Conservation (phyloP, 2,113 vertebrate genomes). For the Tringa solitaria region DNA sequence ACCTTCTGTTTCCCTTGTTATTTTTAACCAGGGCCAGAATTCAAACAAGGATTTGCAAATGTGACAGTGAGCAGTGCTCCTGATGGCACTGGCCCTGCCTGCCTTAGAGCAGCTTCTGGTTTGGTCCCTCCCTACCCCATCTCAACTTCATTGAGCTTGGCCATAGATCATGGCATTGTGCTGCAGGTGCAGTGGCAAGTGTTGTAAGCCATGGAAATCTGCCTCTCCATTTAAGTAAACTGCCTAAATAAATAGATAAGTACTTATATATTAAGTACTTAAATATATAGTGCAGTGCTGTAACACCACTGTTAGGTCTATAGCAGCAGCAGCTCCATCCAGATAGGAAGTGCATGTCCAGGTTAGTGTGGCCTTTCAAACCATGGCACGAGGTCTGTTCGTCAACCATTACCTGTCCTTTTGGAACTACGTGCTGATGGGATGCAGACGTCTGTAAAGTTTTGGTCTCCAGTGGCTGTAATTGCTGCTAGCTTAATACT, state of each 20-base stretch:
- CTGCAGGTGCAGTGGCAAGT: background rate
- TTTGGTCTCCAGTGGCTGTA: background rate
- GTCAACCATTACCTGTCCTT: background rate
- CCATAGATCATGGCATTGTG: rapidly evolving
- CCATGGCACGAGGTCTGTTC: background rate
- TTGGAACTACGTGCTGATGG: background rate
- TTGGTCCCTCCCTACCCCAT: background rate
- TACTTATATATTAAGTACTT: no score
- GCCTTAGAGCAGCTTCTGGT: background rate
- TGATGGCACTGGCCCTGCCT: background rate
- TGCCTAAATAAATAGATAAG: background rate
- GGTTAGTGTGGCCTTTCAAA: background rate
- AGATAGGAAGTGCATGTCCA: background rate
- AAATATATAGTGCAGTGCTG: rapidly evolving
- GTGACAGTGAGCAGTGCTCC: background rate
- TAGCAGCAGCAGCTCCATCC: background rate
- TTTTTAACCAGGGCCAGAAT: background rate
- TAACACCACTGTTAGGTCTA: no score
- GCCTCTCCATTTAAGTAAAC: background rate
- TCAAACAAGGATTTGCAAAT: background rate
- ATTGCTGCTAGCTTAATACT: background rate
- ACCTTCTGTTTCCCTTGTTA: background rate
- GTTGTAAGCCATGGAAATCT: background rate
- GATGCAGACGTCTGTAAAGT: background rate
- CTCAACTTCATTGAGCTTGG: rapidly evolving